These are phyloP conservation scores for Meloidogyne chitwoodi DNA, from an alignment of 1,140 invertebrate genomes.

Conservation along the genomic window DNA sequence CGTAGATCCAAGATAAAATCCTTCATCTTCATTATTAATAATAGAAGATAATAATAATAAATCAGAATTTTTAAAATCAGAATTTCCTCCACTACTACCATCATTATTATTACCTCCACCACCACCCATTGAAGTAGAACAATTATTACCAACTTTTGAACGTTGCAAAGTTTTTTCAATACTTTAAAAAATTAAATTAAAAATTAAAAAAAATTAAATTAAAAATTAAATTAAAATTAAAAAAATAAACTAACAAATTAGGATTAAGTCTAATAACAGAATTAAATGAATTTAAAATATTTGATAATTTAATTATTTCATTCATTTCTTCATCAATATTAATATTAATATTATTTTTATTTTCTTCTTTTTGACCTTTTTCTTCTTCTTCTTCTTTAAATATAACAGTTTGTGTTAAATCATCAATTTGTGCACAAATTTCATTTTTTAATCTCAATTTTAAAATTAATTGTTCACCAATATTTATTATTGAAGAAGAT, in stretches of 20 bases:
- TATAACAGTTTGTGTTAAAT: conserved; percentile 21
- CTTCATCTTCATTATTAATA: background rate
- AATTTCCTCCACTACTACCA: background rate
- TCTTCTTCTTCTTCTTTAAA: conserved; percentile 18
- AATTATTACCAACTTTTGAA: background rate
- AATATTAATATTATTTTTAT: background rate
- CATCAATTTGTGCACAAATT: conserved; percentile 24
- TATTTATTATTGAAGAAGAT: background rate
- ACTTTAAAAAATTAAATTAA: background rate
- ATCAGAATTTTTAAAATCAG: too few species aligned
- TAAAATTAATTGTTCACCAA: conserved; percentile 15
- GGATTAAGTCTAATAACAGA: conserved; percentile 15
- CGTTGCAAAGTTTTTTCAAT: background rate
- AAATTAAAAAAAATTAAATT: background rate
- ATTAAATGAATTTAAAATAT: background rate
- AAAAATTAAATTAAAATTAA: background rate
- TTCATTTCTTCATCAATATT: conserved; percentile 11
- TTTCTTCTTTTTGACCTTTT: background rate
- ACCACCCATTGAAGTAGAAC: background rate
- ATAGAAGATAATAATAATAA: too few species aligned
- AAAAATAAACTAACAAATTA: background rate
- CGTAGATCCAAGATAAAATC: background rate
- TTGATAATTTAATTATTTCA: conserved; percentile 2
- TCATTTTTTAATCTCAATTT: conserved; percentile 10
- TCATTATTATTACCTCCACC: background rate